phyloP scores from a whole-genome alignment of 2,888 invertebrate genomes.

The Boloria selene region DNA sequence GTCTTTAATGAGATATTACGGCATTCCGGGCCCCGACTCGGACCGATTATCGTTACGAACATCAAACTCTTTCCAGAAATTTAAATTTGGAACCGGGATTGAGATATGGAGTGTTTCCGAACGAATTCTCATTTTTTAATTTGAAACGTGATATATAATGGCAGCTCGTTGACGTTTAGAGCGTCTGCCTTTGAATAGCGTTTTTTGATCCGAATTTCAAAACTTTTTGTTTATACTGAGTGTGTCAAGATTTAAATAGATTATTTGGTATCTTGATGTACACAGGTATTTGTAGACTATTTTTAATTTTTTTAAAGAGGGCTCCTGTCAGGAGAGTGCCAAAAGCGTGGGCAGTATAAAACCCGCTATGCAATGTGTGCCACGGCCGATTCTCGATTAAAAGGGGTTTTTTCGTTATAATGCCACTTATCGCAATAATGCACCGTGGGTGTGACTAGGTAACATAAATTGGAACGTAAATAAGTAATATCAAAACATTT shows the following conservation, averaged over 20 bases:
- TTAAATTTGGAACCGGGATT: conserved; percentile 76
- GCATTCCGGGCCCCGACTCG: conserved; percentile 66
- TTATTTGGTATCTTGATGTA: conserved; percentile 44
- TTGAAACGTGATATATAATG: conserved; percentile 66
- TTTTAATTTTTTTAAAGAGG: conserved; percentile 56
- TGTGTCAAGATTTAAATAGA: conserved; percentile 37
- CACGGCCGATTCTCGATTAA: conserved; percentile 60
- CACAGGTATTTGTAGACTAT: conserved; percentile 48
- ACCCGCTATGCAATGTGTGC: conserved; percentile 59
- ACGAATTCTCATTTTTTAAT: conserved; percentile 70
- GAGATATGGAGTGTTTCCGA: conserved; percentile 71
- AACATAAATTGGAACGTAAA: conserved; percentile 31
- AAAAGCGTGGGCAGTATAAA: conserved; percentile 66
- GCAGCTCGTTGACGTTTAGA: conserved; percentile 55
- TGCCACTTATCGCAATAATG: conserved; percentile 56
- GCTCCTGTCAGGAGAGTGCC: conserved; percentile 58
- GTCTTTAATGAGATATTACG: conserved; percentile 75
- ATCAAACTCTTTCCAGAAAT: conserved; percentile 77
- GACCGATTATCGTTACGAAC: conserved; percentile 71
- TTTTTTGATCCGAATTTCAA: conserved; percentile 31
- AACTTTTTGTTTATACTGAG: conserved; percentile 20
- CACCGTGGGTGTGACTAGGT: conserved; percentile 52
- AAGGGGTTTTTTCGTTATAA: conserved; percentile 55
- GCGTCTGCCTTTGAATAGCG: conserved; percentile 19
- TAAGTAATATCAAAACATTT: conserved; percentile 9